Percentiles rank a stretch among this genome's conserved stretches.
phyloP scores from a whole-genome alignment of 2,888 invertebrate genomes.

The Athalia circularis region DNA sequence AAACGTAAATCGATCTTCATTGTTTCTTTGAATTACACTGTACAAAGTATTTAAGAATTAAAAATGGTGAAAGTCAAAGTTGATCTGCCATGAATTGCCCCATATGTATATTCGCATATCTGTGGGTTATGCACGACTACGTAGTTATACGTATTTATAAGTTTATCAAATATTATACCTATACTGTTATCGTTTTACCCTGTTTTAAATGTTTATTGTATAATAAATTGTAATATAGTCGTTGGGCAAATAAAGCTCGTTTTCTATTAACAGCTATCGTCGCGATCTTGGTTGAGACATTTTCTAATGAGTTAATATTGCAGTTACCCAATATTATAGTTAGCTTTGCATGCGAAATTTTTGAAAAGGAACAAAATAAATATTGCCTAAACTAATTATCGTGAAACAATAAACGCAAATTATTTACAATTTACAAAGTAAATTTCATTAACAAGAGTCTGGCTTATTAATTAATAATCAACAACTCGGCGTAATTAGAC shows the following conservation, averaged over 20 bases:
- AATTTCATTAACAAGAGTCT: background rate
- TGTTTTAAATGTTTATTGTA: slow-evolving; percentile 71
- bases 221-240: slow-evolving; percentile 70
- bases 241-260: slow-evolving; percentile 71
- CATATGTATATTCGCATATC: background rate
- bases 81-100: too few relatives aligned
- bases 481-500: background rate
- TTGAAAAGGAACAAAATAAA: background rate
- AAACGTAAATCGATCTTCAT: too few relatives aligned
- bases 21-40: too few relatives aligned
- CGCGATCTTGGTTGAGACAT: background rate
- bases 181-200: slow-evolving; percentile 66
- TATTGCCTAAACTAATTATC: too few relatives aligned
- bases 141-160: slow-evolving; percentile 23
- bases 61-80: too few relatives aligned
- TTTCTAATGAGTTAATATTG: too few relatives aligned
- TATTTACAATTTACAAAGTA: too few relatives aligned
- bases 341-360: background rate
- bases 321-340: too few relatives aligned
- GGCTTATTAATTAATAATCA: background rate
- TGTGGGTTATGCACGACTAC: slow-evolving; percentile 21
- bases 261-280: slow-evolving; percentile 53
- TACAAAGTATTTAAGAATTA: too few relatives aligned
- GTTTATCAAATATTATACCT: slow-evolving; percentile 31
- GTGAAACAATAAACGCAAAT: too few relatives aligned